Evolutionary conservation across 2,888 invertebrate species (phyloP).

Genomic region (Ophion costatus): DNA sequence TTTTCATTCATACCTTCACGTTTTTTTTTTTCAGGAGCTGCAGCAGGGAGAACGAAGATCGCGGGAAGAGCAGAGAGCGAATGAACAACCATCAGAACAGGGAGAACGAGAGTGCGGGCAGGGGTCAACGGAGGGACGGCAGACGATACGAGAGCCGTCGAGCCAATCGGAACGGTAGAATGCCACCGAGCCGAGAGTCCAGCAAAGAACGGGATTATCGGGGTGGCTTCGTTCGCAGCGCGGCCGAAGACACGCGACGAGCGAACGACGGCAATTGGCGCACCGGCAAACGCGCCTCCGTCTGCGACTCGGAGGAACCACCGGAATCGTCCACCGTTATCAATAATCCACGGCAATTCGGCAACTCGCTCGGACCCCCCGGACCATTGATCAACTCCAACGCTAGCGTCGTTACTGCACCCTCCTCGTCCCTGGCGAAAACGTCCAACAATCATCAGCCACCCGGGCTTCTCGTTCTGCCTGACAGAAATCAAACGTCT

Average conservation of each 20-base stretch:
- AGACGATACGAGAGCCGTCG: constrained; percentile 77
- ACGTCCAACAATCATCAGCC: constrained; percentile 74
- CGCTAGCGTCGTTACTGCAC: constrained; percentile 65
- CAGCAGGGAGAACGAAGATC: constrained; percentile 78
- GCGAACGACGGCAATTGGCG: constrained; percentile 81
- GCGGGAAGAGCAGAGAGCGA: constrained; percentile 80
- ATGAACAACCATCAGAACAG: constrained; percentile 81
- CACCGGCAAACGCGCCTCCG: constrained; percentile 78
- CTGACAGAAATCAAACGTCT: constrained; percentile 74
- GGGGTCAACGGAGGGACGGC: constrained; percentile 66
- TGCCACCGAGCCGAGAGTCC: constrained; percentile 82
- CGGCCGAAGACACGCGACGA: constrained; percentile 75
- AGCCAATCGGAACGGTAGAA: constrained; percentile 72
- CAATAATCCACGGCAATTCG: constrained; percentile 71
- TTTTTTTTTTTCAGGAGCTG: constrained; percentile 72
- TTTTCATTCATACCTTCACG: background rate
- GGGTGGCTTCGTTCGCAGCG: constrained; percentile 75
- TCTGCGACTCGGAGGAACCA: constrained; percentile 80
- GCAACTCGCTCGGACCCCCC: constrained; percentile 66
- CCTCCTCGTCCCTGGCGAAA: constrained; percentile 68
- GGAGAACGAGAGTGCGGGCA: constrained; percentile 76
- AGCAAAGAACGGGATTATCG: constrained; percentile 83
- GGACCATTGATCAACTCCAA: constrained; percentile 71
- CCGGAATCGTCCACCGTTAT: constrained; percentile 70
- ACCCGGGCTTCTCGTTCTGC: constrained; percentile 83